phyloP scores from a whole-genome alignment of 2,888 invertebrate species.

The Noctua fimbriata region DNA sequence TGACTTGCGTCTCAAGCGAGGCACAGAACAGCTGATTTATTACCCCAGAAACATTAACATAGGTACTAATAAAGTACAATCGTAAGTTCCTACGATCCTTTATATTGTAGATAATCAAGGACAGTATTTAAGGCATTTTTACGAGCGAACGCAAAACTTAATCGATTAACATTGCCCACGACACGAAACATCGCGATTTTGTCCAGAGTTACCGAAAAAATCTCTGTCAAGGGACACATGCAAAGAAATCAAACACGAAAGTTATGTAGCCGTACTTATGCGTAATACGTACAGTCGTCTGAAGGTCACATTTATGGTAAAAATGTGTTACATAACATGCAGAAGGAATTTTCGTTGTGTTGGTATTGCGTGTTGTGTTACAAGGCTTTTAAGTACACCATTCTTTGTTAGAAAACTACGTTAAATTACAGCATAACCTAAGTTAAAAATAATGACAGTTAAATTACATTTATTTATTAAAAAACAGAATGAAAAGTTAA shows the following conservation, averaged over 20 bases:
- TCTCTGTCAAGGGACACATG: constrained; percentile 55
- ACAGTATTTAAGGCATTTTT: constrained; percentile 53
- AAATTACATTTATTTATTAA: background rate
- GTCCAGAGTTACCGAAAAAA: constrained; percentile 44
- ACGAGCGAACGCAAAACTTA: constrained; percentile 51
- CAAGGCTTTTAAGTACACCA: constrained; percentile 33
- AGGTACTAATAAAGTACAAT: constrained; percentile 22
- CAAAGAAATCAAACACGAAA: constrained; percentile 63
- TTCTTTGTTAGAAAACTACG: constrained; percentile 26
- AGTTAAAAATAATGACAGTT: constrained; percentile 9
- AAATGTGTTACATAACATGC: constrained; percentile 72
- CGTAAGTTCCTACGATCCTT: constrained; percentile 31
- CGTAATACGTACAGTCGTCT: constrained; percentile 58
- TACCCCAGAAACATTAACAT: constrained; percentile 32
- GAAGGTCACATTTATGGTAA: constrained; percentile 73
- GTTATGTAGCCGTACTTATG: constrained; percentile 57
- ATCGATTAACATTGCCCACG: constrained; percentile 45
- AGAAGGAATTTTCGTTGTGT: constrained; percentile 51
- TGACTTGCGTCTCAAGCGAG: constrained; percentile 13
- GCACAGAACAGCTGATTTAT: constrained; percentile 40
- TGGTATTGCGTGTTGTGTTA: constrained; percentile 39
- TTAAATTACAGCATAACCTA: background rate
- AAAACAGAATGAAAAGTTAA: background rate
- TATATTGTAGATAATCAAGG: constrained; percentile 36
- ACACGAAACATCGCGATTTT: constrained; percentile 56